Percentiles rank a stretch among this genome's conserved stretches.
Conservation (phyloP, 2,888 invertebrate genomes). For the Podabrus alpinus region DNA sequence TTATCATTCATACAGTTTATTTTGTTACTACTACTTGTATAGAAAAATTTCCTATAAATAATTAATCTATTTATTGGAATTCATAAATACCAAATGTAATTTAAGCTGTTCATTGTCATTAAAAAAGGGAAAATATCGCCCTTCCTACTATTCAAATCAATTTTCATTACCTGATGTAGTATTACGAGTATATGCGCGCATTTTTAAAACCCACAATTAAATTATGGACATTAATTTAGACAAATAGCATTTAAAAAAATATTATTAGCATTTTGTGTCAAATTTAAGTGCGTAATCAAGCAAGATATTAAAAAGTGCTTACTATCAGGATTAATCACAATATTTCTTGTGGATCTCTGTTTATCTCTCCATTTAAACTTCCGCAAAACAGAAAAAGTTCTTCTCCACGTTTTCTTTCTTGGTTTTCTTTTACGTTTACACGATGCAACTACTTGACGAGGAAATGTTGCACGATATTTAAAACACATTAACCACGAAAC, state of each 20-base stretch:
- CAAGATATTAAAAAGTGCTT: background rate
- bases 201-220: background rate
- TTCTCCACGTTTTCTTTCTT: constrained; percentile 19
- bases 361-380: constrained; percentile 17
- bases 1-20: background rate
- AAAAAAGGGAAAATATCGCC: background rate
- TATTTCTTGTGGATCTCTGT: background rate
- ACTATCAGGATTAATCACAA: background rate
- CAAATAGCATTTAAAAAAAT: background rate
- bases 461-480: constrained; percentile 28
- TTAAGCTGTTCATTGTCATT: background rate
- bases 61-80: background rate
- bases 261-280: background rate
- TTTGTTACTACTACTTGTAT: background rate
- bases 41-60: background rate
- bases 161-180: background rate
- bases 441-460: constrained; percentile 5
- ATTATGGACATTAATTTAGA: background rate
- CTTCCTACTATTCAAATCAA: background rate
- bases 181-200: background rate
- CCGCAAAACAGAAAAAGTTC: constrained; percentile 14
- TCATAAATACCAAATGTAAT: background rate
- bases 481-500: constrained; percentile 44
- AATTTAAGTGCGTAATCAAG: background rate
- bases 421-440: constrained; percentile 6